Evolutionary conservation across 2,113 vertebrate species (phyloP).

Genomic region (Rhegmatorhina hoffmannsi): DNA sequence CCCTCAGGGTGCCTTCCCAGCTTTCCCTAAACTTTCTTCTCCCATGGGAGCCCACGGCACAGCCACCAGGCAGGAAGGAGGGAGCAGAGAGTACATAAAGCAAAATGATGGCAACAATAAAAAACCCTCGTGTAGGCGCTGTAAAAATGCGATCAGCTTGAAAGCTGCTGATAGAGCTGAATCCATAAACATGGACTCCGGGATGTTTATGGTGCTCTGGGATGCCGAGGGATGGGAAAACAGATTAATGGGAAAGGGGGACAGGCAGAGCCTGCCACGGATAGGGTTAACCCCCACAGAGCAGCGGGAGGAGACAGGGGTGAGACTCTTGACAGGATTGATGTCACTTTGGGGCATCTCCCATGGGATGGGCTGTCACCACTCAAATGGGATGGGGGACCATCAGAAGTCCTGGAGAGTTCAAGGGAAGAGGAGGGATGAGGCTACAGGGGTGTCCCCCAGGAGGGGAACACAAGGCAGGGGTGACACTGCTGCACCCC

Average conservation of each 20-base stretch:
- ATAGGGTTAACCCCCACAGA: accelerated
- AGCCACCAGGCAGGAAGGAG: background rate
- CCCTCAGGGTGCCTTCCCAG: background rate
- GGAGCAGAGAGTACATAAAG: constrained; percentile 67
- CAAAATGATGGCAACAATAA: constrained; percentile 76
- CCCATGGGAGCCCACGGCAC: accelerated
- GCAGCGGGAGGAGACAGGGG: background rate
- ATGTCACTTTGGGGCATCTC: background rate
- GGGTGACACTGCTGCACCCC: background rate
- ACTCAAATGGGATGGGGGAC: accelerated
- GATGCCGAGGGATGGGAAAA: background rate
- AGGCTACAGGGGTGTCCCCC: background rate
- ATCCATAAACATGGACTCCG: constrained; percentile 70
- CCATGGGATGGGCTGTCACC: background rate
- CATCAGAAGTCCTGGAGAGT: background rate
- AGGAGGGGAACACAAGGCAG: background rate
- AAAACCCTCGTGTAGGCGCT: constrained; percentile 68
- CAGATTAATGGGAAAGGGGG: constrained; percentile 54
- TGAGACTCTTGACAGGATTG: accelerated
- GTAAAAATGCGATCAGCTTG: constrained; percentile 61
- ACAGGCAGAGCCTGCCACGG: background rate
- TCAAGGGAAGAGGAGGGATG: accelerated
- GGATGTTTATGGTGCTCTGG: constrained; percentile 53
- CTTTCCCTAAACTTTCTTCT: background rate
- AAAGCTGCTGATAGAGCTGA: constrained; percentile 80